phyloP scores from a whole-genome alignment of 2,797 vertebrate species.

The Arrhamphus sclerolepis region DNA sequence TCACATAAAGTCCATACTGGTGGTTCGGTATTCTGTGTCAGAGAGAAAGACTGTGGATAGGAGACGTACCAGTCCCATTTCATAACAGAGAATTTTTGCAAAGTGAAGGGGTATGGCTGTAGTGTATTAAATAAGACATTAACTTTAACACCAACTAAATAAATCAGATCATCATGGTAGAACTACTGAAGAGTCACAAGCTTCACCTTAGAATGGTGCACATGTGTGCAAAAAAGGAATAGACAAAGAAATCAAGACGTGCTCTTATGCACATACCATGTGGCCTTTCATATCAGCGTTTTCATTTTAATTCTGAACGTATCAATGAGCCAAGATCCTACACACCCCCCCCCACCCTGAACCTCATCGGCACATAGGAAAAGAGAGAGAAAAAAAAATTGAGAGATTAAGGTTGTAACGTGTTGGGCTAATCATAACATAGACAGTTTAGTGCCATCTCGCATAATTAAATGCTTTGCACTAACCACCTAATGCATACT shows the following conservation, averaged over 20 bases:
- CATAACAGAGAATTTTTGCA: too few relatives aligned
- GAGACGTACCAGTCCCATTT: too few relatives aligned
- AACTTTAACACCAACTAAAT: not conserved
- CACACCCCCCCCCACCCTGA: not conserved
- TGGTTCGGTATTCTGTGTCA: too few relatives aligned
- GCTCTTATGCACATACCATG: not conserved
- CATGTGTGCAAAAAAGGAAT: not conserved
- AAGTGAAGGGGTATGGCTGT: too few relatives aligned
- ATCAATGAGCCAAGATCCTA: constrained; percentile 9
- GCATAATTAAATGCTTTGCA: constrained; percentile 84
- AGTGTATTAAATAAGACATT: too few relatives aligned
- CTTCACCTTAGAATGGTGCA: too few relatives aligned
- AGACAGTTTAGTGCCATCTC: constrained; percentile 82
- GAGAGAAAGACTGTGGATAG: too few relatives aligned
- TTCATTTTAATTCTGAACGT: constrained; percentile 6
- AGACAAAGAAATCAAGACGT: constrained; percentile 1
- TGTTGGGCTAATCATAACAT: constrained; percentile 83
- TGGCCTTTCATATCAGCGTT: not conserved
- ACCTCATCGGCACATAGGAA: constrained; percentile 42
- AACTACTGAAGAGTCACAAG: too few relatives aligned
- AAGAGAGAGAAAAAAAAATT: constrained; percentile 26
- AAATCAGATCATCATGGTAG: too few relatives aligned
- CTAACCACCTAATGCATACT: constrained; percentile 83
- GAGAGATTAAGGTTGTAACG: constrained; percentile 75
- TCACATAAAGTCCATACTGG: too few relatives aligned